Evolutionary conservation across 2,113 vertebrate genomes (phyloP).

Genomic region (Fulmarus glacialis): DNA sequence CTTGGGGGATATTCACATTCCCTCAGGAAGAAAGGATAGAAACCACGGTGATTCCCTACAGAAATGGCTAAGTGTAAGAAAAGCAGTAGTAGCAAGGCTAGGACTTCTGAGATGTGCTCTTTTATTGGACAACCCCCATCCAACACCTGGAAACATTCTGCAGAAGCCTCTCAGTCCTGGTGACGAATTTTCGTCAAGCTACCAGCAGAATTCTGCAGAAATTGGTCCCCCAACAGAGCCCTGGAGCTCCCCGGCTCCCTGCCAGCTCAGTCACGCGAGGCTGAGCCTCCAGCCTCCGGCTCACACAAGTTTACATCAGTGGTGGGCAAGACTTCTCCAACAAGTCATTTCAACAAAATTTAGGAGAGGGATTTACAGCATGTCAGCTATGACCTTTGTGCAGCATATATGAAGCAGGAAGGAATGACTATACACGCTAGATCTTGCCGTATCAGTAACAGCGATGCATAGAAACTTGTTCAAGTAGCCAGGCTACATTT

Average conservation of each 20-base stretch:
- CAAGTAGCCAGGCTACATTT: neutral
- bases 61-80: neutral
- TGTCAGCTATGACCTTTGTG: neutral
- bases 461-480: neutral
- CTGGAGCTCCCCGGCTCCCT: neutral
- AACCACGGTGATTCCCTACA: neutral
- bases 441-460: neutral
- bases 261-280: rapidly evolving
- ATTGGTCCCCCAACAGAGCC: neutral
- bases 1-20: neutral
- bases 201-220: neutral
- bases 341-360: neutral
- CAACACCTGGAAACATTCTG: neutral
- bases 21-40: neutral
- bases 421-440: neutral
- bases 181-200: neutral
- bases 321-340: neutral
- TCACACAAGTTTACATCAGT: neutral
- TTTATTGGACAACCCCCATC: neutral
- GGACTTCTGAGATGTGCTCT: neutral
- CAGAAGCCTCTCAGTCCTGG: neutral
- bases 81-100: neutral
- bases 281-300: neutral
- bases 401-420: neutral
- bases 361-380: neutral